phyloP scores from a whole-genome alignment of 2,888 invertebrate genomes.

The Sesia apiformis region DNA sequence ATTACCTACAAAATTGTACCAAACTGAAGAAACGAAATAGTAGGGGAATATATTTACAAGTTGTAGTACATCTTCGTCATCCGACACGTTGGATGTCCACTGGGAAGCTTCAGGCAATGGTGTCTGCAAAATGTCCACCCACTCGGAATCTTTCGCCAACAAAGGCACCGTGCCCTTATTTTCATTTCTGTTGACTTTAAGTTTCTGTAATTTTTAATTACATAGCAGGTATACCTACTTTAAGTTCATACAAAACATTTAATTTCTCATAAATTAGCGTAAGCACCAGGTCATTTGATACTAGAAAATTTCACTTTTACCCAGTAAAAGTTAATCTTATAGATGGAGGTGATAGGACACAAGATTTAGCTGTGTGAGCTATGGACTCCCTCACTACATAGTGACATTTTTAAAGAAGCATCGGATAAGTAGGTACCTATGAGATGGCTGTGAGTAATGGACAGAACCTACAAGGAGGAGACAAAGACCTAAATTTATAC shows the following conservation, averaged over 20 bases:
- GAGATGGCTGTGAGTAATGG: too few species aligned
- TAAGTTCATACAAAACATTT: background rate
- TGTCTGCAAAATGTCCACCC: conserved; percentile 52
- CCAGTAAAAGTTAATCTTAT: too few species aligned
- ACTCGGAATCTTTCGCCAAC: conserved; percentile 65
- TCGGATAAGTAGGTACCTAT: too few species aligned
- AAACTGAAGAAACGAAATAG: background rate
- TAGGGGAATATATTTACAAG: conserved; percentile 29
- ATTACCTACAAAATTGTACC: background rate
- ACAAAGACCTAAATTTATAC: too few species aligned
- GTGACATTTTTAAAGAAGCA: too few species aligned
- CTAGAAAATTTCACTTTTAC: too few species aligned
- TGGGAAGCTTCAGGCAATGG: conserved; percentile 14
- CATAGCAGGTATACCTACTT: background rate
- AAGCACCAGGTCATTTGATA: too few species aligned
- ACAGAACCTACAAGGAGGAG: too few species aligned
- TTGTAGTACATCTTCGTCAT: conserved; percentile 49
- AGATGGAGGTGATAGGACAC: too few species aligned
- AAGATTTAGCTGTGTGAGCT: too few species aligned
- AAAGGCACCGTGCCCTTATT: conserved; percentile 14
- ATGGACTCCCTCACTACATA: too few species aligned
- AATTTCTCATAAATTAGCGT: too few species aligned
- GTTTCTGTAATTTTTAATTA: conserved; percentile 13
- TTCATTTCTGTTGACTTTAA: conserved; percentile 14
- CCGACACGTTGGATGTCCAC: conserved; percentile 19